Conservation (phyloP, 2,888 invertebrate species). For the Polydrusus cervinus region DNA sequence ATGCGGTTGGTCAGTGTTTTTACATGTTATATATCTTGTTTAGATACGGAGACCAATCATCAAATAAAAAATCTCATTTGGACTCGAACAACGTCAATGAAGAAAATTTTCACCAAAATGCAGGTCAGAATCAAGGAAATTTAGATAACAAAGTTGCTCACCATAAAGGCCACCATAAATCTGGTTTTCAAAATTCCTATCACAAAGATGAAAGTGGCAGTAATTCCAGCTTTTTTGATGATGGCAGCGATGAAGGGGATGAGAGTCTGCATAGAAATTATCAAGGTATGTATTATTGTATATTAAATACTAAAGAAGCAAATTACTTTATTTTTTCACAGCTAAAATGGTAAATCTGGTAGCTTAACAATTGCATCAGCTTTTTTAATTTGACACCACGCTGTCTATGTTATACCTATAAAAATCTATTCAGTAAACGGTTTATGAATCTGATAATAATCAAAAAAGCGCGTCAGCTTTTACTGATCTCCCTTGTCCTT, state of each 20-base stretch:
- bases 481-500: too few relatives aligned
- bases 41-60: conserved; percentile 62
- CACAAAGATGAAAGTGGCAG: conserved; percentile 82
- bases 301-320: conserved; percentile 3
- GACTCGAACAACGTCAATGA: conserved; percentile 64
- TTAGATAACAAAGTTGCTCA: conserved; percentile 70
- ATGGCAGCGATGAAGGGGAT: conserved; percentile 72
- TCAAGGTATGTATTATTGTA: conserved; percentile 57
- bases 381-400: too few relatives aligned
- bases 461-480: too few relatives aligned
- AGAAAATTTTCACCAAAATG: conserved; percentile 64
- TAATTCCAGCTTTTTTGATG: conserved; percentile 81
- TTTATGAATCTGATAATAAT: too few relatives aligned
- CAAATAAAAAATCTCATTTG: conserved; percentile 63
- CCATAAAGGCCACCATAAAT: conserved; percentile 81
- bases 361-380: too few relatives aligned
- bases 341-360: too few relatives aligned
- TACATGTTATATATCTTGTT: not conserved
- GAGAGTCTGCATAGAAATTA: conserved; percentile 66
- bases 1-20: too few relatives aligned
- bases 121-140: conserved; percentile 63
- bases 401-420: too few relatives aligned
- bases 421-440: too few relatives aligned
- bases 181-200: conserved; percentile 81
- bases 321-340: too few relatives aligned